Conservation (phyloP, 2,113 vertebrate species). For the Centropristis striata region DNA sequence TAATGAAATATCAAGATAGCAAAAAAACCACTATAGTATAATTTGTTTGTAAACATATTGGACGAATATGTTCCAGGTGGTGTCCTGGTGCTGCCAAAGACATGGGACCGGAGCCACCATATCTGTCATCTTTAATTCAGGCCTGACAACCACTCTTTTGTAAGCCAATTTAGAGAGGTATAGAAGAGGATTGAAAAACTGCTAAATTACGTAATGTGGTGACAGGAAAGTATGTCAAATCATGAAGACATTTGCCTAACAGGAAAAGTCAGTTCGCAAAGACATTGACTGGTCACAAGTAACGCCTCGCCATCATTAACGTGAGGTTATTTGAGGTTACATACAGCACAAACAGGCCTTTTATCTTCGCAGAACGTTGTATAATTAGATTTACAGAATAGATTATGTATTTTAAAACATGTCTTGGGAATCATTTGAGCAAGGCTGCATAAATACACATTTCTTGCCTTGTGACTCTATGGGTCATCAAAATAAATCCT, state of each 20-base stretch:
- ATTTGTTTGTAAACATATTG: neutral
- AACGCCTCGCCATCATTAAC: neutral
- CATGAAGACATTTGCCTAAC: neutral
- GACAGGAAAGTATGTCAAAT: neutral
- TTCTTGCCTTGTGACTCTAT: constrained; percentile 54
- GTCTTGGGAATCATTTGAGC: constrained; percentile 5
- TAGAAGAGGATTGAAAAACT: too few relatives aligned
- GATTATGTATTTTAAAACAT: constrained; percentile 15
- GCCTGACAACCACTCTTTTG: neutral
- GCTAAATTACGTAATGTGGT: neutral
- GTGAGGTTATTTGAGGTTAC: neutral
- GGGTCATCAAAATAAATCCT: constrained; percentile 59
- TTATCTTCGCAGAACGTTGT: constrained; percentile 1
- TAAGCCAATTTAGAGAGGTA: too few relatives aligned
- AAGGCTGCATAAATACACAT: constrained; percentile 51
- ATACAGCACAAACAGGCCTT: neutral
- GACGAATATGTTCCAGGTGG: neutral
- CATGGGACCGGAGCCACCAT: neutral
- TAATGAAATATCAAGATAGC: neutral
- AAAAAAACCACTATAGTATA: neutral
- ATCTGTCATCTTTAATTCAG: neutral
- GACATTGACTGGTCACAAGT: neutral
- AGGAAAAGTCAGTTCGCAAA: neutral
- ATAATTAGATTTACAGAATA: constrained; percentile 37
- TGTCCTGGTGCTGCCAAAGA: neutral